phyloP scores from a whole-genome alignment of 2,113 vertebrate species.

The Seriola aureovittata region DNA sequence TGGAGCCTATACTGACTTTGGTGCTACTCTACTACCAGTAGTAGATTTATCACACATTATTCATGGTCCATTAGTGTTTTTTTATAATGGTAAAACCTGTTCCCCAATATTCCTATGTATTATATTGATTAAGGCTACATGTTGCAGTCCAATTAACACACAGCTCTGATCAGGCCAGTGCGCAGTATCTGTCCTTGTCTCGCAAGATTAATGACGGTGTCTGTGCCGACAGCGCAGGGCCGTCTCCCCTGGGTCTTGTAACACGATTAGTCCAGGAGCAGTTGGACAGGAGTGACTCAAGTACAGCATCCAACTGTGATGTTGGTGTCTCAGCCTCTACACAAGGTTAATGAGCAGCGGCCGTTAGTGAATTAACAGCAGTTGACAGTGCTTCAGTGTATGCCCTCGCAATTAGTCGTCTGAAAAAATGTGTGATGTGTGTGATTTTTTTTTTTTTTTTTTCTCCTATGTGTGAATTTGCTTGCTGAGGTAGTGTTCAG shows the following conservation, averaged over 20 bases:
- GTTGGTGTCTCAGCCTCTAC: constrained; percentile 46
- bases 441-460: not conserved
- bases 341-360: constrained; percentile 67
- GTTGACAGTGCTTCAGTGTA: constrained; percentile 62
- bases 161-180: constrained; percentile 11
- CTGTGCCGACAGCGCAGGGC: constrained; percentile 20
- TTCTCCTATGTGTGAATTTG: not conserved
- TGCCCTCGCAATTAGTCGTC: constrained; percentile 37
- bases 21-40: too few species aligned
- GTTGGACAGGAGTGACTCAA: constrained; percentile 66
- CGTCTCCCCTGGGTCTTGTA: constrained; percentile 47
- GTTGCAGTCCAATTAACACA: constrained; percentile 40
- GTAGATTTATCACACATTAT: constrained; percentile 9
- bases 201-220: constrained; percentile 58
- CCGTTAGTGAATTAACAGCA: constrained; percentile 60
- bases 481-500: constrained; percentile 8
- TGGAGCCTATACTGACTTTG: too few species aligned
- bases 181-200: constrained; percentile 48
- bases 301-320: constrained; percentile 44
- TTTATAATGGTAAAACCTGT: too few species aligned
- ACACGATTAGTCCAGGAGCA: constrained; percentile 59
- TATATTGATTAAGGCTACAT: constrained; percentile 45
- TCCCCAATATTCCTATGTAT: not conserved
- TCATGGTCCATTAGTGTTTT: not conserved
- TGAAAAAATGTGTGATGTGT: constrained; percentile 41